These are phyloP conservation scores for Trididemnum nubilum DNA, from an alignment of 23 tunicate species.

Conservation along the genomic window DNA sequence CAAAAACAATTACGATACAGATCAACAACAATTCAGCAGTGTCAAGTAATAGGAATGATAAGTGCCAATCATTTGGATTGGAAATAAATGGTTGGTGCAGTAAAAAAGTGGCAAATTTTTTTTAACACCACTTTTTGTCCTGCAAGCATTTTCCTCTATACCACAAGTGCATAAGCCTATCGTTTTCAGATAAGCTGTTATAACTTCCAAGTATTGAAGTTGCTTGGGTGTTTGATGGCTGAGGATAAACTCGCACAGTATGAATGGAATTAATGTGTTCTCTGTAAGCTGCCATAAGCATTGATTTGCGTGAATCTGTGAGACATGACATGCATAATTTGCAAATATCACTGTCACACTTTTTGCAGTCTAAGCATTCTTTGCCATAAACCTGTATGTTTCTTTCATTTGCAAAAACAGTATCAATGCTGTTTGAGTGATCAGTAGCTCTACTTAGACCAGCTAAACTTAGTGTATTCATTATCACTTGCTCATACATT, in stretches of 20 bases:
- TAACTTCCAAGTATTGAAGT: not conserved
- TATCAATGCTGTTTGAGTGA: not conserved
- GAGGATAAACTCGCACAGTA: conserved; percentile 51
- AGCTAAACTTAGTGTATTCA: conserved; percentile 53
- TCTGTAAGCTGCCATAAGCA: conserved; percentile 43
- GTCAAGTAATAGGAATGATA: too few relatives aligned
- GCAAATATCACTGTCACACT: conserved; percentile 40
- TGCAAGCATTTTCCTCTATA: conserved; percentile 51
- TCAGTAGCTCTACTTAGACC: conserved; percentile 30
- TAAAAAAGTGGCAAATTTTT: too few relatives aligned
- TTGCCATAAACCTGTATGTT: conserved; percentile 54
- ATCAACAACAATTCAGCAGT: too few relatives aligned
- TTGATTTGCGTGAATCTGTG: conserved; percentile 8
- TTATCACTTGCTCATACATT: conserved; percentile 81
- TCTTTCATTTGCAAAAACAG: conserved; percentile 8
- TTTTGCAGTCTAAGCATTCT: conserved; percentile 30
- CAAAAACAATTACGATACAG: too few relatives aligned
- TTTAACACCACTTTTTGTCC: conserved; percentile 50
- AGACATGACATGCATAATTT: conserved; percentile 56
- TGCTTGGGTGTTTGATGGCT: conserved; percentile 14
- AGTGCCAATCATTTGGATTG: too few relatives aligned
- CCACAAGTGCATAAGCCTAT: conserved; percentile 56
- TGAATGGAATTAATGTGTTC: conserved; percentile 45
- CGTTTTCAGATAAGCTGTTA: conserved; percentile 22
- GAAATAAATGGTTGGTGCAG: too few relatives aligned